Evolutionary conservation across 2,888 invertebrate genomes (phyloP), one percentile per base, ranked within the genome.

Genomic region (Lasioglossum marginatum): DNA sequence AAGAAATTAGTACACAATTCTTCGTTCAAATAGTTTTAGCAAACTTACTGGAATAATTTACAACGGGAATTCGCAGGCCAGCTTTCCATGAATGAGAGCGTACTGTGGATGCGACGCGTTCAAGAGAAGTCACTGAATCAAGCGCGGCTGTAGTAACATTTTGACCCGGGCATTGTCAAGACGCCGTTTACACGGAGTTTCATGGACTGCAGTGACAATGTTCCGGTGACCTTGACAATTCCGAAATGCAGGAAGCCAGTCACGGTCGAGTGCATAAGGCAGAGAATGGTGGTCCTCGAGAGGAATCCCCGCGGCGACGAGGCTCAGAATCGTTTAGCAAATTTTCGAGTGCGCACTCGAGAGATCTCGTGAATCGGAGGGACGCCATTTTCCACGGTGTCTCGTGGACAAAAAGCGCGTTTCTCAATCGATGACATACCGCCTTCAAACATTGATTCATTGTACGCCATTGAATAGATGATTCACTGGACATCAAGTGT

Each of bases 361-460:
- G 87, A 77, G 79, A 14, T 27, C 88, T 77, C 40, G 83, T 85
- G 86, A 87, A 83, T 71, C 80, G 71, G 57, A 77, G 80, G 86
- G 77, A 85, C 79, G 85, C 89, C 86, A 92, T 93, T 93, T 92
- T 93, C 87, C 89, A 92, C 88, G 91, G 80, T 71, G 48, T 57
- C 89, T 85, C 88, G 85, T 68, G 88, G 77, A 86, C 83, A 83
- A 84, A 87, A 79, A 86, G 89, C 88, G 89, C n/a, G 23, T 91
- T 91, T 89, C 86, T 87, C 83, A 79, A 71, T 43, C 88, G 85
- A 89, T 88, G 91, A 91, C 89, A 88, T 88, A 89, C 86, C 87
- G 70, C 83, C 83, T 86, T 90, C 93, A 88, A 93, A 93, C 91
- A 92, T 92, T 90, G 91, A 89, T 90, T 90, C 92, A 93, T 93